These are phyloP conservation scores for Chrysina gloriosa DNA, from an alignment of 2,888 invertebrate species.

Conservation along the genomic window DNA sequence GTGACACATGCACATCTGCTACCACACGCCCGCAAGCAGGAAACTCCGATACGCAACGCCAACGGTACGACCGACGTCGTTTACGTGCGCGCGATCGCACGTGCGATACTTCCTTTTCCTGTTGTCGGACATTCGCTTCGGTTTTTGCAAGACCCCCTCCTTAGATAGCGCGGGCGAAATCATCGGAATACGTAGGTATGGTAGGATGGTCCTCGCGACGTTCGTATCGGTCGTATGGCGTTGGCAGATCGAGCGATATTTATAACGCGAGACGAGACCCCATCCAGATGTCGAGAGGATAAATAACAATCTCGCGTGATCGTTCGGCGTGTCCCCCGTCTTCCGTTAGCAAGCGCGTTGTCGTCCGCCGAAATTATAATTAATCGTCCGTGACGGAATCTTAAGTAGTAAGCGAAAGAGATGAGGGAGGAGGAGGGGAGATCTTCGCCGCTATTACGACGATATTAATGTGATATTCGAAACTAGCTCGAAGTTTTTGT, in stretches of 20 bases:
- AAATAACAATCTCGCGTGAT: slow-evolving; percentile 23
- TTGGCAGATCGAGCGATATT: slow-evolving; percentile 22
- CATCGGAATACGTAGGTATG: background rate
- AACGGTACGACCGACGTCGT: too few species aligned
- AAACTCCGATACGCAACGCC: too few species aligned
- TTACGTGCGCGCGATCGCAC: too few species aligned
- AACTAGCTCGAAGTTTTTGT: too few species aligned
- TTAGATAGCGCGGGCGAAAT: too few species aligned
- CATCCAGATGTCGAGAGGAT: slow-evolving; percentile 19
- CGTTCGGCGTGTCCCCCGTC: slow-evolving; percentile 9
- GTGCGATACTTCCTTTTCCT: too few species aligned
- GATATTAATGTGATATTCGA: background rate
- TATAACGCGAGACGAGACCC: slow-evolving; percentile 4
- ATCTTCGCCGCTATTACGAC: background rate
- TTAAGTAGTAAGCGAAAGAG: background rate
- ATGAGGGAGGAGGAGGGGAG: too few species aligned
- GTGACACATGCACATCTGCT: too few species aligned
- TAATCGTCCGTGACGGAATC: background rate
- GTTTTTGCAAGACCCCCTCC: too few species aligned
- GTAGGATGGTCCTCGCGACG: background rate
- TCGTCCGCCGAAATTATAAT: slow-evolving; percentile 2
- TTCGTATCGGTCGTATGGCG: background rate
- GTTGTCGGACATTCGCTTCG: too few species aligned
- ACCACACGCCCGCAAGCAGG: too few species aligned
- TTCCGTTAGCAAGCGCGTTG: slow-evolving; percentile 2